Conservation (phyloP, 2,888 invertebrate species). For the Ochropacha duplaris region DNA sequence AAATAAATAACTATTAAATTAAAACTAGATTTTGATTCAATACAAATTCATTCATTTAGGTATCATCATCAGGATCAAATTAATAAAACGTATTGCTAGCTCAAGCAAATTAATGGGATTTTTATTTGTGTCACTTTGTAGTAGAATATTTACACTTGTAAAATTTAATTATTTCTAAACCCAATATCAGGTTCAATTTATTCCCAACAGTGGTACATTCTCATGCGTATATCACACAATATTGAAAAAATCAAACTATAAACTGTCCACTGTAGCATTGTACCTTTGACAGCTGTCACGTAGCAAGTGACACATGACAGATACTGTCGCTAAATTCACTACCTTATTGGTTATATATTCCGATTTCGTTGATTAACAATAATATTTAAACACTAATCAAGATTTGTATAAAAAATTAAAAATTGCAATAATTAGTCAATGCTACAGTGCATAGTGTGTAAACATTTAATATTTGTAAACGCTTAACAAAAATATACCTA, state of each 20-base stretch:
- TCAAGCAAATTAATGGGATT: neutral
- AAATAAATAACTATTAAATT: constrained; percentile 15
- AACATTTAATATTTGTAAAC: constrained; percentile 45
- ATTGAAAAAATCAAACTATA: constrained; percentile 15
- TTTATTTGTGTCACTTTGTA: neutral
- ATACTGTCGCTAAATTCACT: neutral
- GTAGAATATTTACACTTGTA: neutral
- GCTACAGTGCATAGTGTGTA: constrained; percentile 2
- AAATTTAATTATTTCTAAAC: neutral
- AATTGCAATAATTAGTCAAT: neutral
- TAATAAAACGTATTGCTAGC: neutral
- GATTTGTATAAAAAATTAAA: neutral
- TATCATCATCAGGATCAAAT: neutral
- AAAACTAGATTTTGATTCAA: neutral
- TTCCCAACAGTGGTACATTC: neutral
- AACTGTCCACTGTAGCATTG: constrained; percentile 7
- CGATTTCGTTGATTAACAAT: neutral
- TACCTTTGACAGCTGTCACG: neutral
- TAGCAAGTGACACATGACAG: neutral
- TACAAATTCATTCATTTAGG: neutral
- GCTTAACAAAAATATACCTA: constrained; percentile 76
- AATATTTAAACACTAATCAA: neutral
- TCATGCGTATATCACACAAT: constrained; percentile 11
- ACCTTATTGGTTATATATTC: neutral
- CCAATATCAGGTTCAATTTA: neutral